Evolutionary conservation across 2,797 vertebrate genomes (phyloP).

Genomic region (Florisuga fusca): DNA sequence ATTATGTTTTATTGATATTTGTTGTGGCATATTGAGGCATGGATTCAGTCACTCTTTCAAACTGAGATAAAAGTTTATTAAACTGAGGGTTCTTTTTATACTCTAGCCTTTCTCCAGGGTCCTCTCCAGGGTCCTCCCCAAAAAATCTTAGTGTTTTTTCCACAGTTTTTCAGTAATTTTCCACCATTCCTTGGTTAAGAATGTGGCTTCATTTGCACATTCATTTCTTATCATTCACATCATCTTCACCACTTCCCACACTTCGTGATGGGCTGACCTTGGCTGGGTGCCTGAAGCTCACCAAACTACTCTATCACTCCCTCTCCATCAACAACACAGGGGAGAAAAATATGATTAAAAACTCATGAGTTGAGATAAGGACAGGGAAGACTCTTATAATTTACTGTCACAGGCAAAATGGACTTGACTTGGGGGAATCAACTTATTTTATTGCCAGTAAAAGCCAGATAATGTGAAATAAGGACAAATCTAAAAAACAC

Average conservation of each 20-base stretch:
- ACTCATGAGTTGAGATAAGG: rapidly evolving
- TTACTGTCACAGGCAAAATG: not conserved
- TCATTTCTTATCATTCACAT: too few species aligned
- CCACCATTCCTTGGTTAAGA: too few species aligned
- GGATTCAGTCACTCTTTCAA: too few species aligned
- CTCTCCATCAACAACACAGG: not conserved
- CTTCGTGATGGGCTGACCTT: not conserved
- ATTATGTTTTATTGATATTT: not conserved
- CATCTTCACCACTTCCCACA: too few species aligned
- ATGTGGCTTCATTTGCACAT: too few species aligned
- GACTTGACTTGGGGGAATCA: not conserved
- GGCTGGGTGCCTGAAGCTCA: not conserved
- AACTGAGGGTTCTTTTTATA: too few species aligned
- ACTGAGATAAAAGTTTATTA: too few species aligned
- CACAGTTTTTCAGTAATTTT: too few species aligned
- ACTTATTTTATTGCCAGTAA: not conserved
- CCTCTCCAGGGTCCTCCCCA: too few species aligned
- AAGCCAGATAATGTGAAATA: not conserved
- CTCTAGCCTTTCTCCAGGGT: too few species aligned
- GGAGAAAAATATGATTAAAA: not conserved
- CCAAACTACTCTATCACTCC: not conserved
- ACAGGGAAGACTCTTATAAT: not conserved
- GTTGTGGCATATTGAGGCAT: too few species aligned
- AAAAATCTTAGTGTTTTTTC: too few species aligned
- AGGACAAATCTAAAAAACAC: not conserved